phyloP scores from a whole-genome alignment of 2,888 invertebrate species.

The Druceiella hillmani region DNA sequence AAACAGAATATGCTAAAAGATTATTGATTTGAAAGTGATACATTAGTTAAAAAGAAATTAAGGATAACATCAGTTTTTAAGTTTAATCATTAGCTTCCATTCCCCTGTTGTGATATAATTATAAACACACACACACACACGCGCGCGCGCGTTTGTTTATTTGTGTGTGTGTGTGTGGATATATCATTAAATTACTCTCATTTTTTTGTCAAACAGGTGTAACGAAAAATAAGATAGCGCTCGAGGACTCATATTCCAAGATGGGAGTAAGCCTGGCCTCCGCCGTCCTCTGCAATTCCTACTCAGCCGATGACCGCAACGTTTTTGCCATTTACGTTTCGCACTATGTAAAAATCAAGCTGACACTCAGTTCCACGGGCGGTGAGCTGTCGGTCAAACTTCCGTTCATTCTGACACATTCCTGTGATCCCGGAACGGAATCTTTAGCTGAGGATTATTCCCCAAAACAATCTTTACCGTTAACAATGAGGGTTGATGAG shows the following conservation, averaged over 20 bases:
- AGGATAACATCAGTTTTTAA: no score
- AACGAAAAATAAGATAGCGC: slow-evolving; percentile 86
- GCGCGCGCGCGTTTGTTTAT: no score
- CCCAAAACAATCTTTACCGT: no score
- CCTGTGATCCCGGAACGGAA: slow-evolving; percentile 51
- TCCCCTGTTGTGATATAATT: no score
- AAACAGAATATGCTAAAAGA: no score
- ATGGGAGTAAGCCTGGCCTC: slow-evolving; percentile 58
- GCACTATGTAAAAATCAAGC: slow-evolving; percentile 85
- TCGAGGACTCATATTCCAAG: slow-evolving; percentile 79
- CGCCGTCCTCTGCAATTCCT: slow-evolving; percentile 48
- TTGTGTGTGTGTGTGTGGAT: no score
- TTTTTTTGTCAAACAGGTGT: slow-evolving; percentile 59
- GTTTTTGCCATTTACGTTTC: slow-evolving; percentile 89
- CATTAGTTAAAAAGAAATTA: no score
- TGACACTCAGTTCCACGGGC: slow-evolving; percentile 74
- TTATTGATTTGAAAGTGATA: no score
- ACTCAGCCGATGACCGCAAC: slow-evolving; percentile 69
- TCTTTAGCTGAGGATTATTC: slow-evolving; percentile 45
- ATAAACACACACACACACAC: no score
- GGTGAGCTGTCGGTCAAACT: slow-evolving; percentile 74
- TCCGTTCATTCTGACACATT: slow-evolving; percentile 75
- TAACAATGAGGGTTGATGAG: slow-evolving; percentile 41
- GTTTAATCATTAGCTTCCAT: no score
- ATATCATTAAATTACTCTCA: no score